Percentiles rank a stretch among this genome's conserved stretches.
Conservation (phyloP, 2,888 invertebrate genomes). For the Laothoe populi region DNA sequence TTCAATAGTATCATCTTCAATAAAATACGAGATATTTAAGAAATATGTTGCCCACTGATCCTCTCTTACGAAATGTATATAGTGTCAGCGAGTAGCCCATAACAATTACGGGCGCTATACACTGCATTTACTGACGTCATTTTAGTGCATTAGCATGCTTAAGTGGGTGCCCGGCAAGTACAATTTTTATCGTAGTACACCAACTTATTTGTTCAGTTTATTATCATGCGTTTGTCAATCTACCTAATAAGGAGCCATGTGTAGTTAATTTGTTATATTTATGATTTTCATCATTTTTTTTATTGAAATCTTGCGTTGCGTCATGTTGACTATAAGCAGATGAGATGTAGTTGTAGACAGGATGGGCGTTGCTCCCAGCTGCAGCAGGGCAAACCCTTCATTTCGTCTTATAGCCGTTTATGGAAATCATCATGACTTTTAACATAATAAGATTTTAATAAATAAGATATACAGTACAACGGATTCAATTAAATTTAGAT, state of each 20-base stretch:
- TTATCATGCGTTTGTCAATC: constrained; percentile 26
- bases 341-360: too few relatives aligned
- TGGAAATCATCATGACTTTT: too few relatives aligned
- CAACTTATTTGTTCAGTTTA: constrained; percentile 28
- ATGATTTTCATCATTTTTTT: neutral
- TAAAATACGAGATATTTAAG: too few relatives aligned
- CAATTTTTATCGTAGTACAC: constrained; percentile 26
- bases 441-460: too few relatives aligned
- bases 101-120: constrained; percentile 46
- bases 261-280: neutral
- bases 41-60: neutral
- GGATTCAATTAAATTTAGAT: too few relatives aligned
- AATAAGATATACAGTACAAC: too few relatives aligned
- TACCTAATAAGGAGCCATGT: constrained; percentile 15
- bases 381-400: too few relatives aligned
- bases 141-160: constrained; percentile 39
- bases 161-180: constrained; percentile 30
- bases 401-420: too few relatives aligned
- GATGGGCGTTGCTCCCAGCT: too few relatives aligned
- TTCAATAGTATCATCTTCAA: too few relatives aligned
- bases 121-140: constrained; percentile 40
- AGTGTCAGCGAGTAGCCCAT: constrained; percentile 40
- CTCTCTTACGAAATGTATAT: neutral
- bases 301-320: too few relatives aligned
- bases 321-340: too few relatives aligned